Base-by-base conservation (phyloP, 2,888 invertebrate genomes). In the Drosophila stalkeri region DNA sequence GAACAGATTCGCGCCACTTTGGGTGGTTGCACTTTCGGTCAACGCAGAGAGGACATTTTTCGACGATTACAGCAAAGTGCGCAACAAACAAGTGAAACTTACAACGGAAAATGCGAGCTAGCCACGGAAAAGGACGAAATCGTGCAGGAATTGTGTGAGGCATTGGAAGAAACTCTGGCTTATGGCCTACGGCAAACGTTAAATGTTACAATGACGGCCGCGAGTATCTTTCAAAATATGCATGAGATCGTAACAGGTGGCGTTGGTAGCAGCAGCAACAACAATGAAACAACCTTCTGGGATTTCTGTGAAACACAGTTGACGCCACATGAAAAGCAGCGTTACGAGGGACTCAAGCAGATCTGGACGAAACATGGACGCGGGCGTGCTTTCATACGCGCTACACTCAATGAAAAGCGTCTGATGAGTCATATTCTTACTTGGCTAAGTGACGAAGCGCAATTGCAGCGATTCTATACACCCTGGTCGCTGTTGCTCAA, bases 381-480 rank as follows among this genome's bases (percentile, higher is more conserved):
- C 12, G 91, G 91, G 0, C 95, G 97, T 88, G 97, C 98, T 31
- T 98, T 99, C 95, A 94, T 99, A 35, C 94, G 99, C 77, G 96
- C 98, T 20, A 94, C 97, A 5, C 94, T 99, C 31, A 99, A 99
- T 94, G 99, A 99, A 92, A 95, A 97, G 84, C 97, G 98, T 0
- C 94, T 99, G 51, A 97, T 98, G 90, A 95, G 96, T 93, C 95
- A 97, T 93, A 94, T 97, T 82, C 95, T 96, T 81, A 96, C 95
- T 88, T 94, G 97, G 93, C 93, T 97, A 47, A 94, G 95, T 77
- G 96, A 96, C 91, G 94, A 94, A 44, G 93, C 95, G 39, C 76
- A 80, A 44, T 92, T 97, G 49, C 93, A 94, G 81, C 95, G 95
- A 75, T 96, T 96, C 93, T 99, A 98, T 93, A 97, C 98, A 91